Evolutionary conservation across 2,797 vertebrate genomes (phyloP).

Genomic region (Hypotaenidia philippensis): DNA sequence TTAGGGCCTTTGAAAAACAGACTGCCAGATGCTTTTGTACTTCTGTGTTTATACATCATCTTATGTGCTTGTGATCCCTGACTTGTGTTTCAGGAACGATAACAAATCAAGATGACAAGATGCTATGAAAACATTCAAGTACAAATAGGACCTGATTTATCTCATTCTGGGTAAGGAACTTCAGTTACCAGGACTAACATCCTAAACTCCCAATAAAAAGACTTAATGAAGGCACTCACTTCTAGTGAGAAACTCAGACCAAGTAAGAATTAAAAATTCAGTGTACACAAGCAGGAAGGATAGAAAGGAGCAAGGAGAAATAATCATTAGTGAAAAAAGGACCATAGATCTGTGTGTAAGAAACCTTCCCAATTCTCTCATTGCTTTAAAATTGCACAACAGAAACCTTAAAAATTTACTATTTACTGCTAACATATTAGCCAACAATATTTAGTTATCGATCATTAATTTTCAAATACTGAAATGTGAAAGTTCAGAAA

Average conservation of each 20-base stretch:
- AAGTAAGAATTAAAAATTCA: not conserved
- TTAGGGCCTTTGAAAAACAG: not conserved
- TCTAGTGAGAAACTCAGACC: not conserved
- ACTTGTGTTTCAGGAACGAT: not conserved
- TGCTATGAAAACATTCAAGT: not conserved
- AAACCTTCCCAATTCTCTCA: not conserved
- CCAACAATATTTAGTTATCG: conserved; percentile 4
- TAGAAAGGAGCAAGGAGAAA: not conserved
- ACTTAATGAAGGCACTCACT: not conserved
- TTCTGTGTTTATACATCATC: not conserved
- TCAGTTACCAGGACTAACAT: not conserved
- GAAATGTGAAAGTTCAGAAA: not conserved
- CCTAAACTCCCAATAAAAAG: not conserved
- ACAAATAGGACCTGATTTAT: not conserved
- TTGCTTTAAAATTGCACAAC: not conserved
- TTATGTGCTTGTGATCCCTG: not conserved
- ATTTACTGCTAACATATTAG: conserved; percentile 39
- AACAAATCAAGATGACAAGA: not conserved
- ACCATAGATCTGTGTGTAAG: not conserved
- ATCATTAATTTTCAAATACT: conserved; percentile 1
- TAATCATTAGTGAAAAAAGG: not conserved
- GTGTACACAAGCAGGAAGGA: not conserved
- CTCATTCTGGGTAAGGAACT: not conserved
- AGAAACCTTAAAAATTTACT: conserved; percentile 43
- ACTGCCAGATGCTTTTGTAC: not conserved